phyloP scores from a whole-genome alignment of 1,140 invertebrate genomes.

The Drosophila insularis region DNA sequence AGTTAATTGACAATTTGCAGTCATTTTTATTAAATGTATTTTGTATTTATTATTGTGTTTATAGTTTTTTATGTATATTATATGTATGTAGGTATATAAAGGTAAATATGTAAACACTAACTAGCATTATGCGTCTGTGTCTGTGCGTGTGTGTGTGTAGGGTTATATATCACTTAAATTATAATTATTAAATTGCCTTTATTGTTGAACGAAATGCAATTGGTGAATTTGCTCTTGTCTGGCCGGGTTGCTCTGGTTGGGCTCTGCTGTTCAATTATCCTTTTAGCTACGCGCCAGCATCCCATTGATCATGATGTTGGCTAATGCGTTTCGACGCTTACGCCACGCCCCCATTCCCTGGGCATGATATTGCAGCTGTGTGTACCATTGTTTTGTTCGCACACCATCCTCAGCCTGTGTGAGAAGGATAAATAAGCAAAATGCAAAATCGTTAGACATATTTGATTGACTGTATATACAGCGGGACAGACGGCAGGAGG shows the following conservation, averaged over 20 bases:
- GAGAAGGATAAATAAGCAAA: slow-evolving; percentile 78
- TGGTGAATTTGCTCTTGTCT: slow-evolving; percentile 5
- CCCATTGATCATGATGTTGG: slow-evolving; percentile 97
- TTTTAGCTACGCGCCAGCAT: slow-evolving; percentile 84
- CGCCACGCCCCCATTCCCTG: slow-evolving; percentile 96
- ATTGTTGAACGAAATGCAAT: slow-evolving; percentile 19
- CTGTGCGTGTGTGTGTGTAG: slow-evolving; percentile 34
- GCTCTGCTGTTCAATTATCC: not conserved
- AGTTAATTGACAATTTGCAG: slow-evolving; percentile 30
- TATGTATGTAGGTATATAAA: slow-evolving; percentile 24
- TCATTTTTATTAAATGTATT: slow-evolving; percentile 13
- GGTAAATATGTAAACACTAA: slow-evolving; percentile 60
- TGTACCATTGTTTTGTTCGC: slow-evolving; percentile 93
- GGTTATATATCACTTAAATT: slow-evolving; percentile 72
- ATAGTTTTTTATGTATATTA: slow-evolving; percentile 36
- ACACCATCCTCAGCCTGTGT: slow-evolving; percentile 92
- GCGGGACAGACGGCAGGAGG: slow-evolving; percentile 13
- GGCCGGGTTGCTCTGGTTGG: not conserved
- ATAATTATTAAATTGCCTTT: slow-evolving; percentile 66
- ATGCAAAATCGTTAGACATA: slow-evolving; percentile 44
- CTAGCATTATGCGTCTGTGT: slow-evolving; percentile 57
- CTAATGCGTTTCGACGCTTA: slow-evolving; percentile 93
- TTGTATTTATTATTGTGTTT: slow-evolving; percentile 61
- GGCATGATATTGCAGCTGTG: slow-evolving; percentile 93
- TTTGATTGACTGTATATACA: slow-evolving; percentile 58